A percentile compares a stretch with the other conserved stretches of the same genome.
Conservation (phyloP, 2,888 invertebrate species). For the Cantharis rufa region DNA sequence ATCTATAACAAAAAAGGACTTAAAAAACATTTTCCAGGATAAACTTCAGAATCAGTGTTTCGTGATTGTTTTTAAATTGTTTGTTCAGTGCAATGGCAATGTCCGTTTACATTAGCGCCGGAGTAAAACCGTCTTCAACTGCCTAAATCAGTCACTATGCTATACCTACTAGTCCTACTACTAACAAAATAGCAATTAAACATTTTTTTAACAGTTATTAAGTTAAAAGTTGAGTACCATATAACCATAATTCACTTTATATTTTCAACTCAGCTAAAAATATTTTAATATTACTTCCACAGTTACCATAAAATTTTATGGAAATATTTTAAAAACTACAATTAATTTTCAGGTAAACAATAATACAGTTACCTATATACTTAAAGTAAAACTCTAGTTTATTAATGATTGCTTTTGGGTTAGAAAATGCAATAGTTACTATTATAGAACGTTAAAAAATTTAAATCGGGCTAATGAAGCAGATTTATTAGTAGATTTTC, state of each 20-base stretch:
- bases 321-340: no score
- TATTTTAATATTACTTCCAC: background rate
- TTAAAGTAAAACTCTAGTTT: background rate
- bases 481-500: background rate
- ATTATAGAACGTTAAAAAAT: background rate
- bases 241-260: background rate
- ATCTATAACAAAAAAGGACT: no score
- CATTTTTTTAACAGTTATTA: background rate
- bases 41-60: no score
- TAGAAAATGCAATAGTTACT: background rate
- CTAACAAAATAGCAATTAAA: background rate
- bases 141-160: background rate
- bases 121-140: background rate
- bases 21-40: no score
- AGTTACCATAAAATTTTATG: background rate
- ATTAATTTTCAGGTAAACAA: background rate
- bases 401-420: background rate
- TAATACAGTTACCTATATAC: background rate
- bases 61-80: no score
- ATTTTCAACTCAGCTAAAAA: background rate
- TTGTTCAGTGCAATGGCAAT: no score
- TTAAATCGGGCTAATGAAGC: background rate
- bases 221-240: background rate
- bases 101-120: background rate
- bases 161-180: background rate